Percentiles rank a stretch among this genome's conserved stretches.
Evolutionary conservation across 1,140 invertebrate species (phyloP).

Genomic region (Aphaenogaster floridana): DNA sequence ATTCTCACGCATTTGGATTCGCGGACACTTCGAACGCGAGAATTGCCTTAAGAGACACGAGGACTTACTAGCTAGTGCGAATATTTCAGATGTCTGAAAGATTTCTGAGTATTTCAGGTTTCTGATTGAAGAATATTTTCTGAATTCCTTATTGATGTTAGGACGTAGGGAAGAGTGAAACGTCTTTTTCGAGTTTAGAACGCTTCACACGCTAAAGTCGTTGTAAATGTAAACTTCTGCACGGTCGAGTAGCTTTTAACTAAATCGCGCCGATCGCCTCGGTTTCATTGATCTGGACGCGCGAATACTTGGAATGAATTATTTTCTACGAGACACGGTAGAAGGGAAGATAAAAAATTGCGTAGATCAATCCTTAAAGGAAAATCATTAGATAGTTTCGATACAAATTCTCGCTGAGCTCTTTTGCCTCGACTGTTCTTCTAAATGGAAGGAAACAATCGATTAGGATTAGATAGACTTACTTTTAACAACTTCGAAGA

Average conservation of each 20-base stretch:
- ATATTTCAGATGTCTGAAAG: constrained; percentile 42
- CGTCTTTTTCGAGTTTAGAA: constrained; percentile 36
- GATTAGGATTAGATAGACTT: background rate
- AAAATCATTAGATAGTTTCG: background rate
- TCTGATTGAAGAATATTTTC: constrained; percentile 50
- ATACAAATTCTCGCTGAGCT: constrained; percentile 6
- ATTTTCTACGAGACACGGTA: constrained; percentile 10
- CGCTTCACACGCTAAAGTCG: constrained; percentile 56
- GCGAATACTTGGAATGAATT: background rate
- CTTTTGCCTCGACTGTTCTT: constrained; percentile 1
- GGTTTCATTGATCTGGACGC: constrained; percentile 1
- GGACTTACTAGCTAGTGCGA: constrained; percentile 20
- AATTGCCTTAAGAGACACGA: constrained; percentile 62
- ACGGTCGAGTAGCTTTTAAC: constrained; percentile 35
- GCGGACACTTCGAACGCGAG: constrained; percentile 44
- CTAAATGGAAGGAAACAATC: constrained; percentile 1
- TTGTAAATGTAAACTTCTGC: constrained; percentile 30
- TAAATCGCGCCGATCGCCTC: background rate
- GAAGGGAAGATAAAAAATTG: background rate
- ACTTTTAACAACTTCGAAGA: too few relatives aligned
- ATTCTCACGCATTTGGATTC: constrained; percentile 42
- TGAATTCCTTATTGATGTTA: constrained; percentile 60
- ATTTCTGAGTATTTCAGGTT: constrained; percentile 18
- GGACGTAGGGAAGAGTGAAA: constrained; percentile 12
- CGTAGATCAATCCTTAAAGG: background rate